Base-by-base conservation (phyloP, 2,797 vertebrate genomes). In the Cynopterus sphinx region DNA sequence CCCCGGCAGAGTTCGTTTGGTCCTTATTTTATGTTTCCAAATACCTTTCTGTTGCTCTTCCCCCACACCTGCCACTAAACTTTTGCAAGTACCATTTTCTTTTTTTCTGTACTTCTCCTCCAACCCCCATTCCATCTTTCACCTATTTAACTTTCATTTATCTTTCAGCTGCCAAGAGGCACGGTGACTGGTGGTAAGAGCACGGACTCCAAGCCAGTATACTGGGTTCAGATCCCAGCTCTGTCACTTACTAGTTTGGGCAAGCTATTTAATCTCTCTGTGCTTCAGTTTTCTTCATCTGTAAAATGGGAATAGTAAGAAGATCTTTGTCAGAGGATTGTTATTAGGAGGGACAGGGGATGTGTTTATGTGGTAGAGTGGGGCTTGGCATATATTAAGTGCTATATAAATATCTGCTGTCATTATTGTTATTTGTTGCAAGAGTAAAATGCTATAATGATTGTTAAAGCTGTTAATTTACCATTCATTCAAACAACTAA, bases 401-500 rank as follows among this genome's bases (percentile, higher is more conserved):
- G 68, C 90, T 78, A 0, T 83, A 3, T 55, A 17, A 82, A 36
- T 63, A 53, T 57, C 55, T 88, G 55, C 71, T 90, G 1, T 63
- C 79, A 11, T 71, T 92, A 67, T 59, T 81, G 9, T 41, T 68
- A 65, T 51, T 91, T 61, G 28, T 31, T 90, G 39, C 8, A 67
- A 53, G 49, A 90, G 67, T 43, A 73, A 71, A 89, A 49, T 71
- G n/a, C 73, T 59, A 22, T 6, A 36, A 1, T 88, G 83, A 86
- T 11, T 73, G 78, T 63, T 94, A 78, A 87, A 86, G 63, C 41
- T 91, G 19, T 82, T 87, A 67, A 73, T 33, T 87, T 96, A 79
- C 61, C 41, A 24, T 70, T 92, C 43, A 89, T 74, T 92, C 39
- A 89, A 94, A 91, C 71, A 92, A 86, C 21, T 79, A 78, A 82